Base-by-base conservation (phyloP, 2,113 vertebrate genomes). In the Penelope pileata region DNA sequence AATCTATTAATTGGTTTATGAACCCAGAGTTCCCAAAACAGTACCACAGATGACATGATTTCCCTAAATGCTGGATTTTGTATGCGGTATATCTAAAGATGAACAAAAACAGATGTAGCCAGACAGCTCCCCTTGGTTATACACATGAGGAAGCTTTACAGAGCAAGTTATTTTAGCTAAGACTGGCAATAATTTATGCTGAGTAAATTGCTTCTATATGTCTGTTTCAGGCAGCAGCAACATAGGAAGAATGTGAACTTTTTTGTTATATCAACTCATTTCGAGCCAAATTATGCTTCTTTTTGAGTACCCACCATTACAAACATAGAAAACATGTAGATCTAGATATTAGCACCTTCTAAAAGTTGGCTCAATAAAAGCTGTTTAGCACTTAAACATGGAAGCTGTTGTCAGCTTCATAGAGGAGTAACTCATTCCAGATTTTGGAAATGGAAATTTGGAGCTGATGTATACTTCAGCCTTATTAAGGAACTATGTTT, bases 181-280 rank as follows among this genome's bases (percentile, higher is more conserved):
- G 95, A 76, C 96, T 96, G 96, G 96, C 94, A 97, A 97, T 96
- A 97, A 98, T 98, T 97, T 97, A 98, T 97, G 97, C 97, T 95
- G 98, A 97, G 97, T 98, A 97, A 97, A 97, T 98, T 98, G 96
- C 96, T 87, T 97, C 80, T 94, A 76, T 92, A 95, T 94, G 83
- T 77, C 87, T 94, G 92, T 97, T 94, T 96, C 96, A 96, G 96
- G 94, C 97, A 97, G 96, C 89, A 98, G 94, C 34, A 45, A 96
- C 94, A 97, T 53, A 86, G 92, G 63, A 97, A 92, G 94, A 91
- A 97, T 90, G 91, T 95, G 91, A 97, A 94, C 91, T 91, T 97
- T 92, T 94, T 93, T 88, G 78, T 72, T 90, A 91, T 79, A 86
- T 86, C 92, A 95, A 83, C 72, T 96, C 68, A 91, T 68, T 95